phyloP scores from a whole-genome alignment of 2,888 invertebrate genomes.

The Chrysodeixis includens region DNA sequence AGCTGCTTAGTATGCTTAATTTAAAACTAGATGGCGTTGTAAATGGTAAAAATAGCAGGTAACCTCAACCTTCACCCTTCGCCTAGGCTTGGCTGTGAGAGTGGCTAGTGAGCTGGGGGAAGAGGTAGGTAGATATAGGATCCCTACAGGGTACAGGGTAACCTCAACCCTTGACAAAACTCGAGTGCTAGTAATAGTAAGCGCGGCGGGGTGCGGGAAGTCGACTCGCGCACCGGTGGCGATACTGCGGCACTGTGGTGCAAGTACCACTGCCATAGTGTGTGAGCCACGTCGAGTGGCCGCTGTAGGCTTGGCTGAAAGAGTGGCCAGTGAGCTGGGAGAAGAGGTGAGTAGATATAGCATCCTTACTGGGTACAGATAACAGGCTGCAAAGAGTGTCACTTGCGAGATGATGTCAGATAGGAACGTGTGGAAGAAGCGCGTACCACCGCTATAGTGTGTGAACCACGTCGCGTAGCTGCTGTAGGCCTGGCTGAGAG shows the following conservation, averaged over 20 bases:
- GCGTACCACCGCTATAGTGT: constrained; percentile 89
- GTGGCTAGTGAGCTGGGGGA: too few relatives aligned
- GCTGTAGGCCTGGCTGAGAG: constrained; percentile 91
- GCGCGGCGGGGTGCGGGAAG: constrained; percentile 88
- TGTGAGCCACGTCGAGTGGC: constrained; percentile 92
- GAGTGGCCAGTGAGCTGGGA: constrained; percentile 90
- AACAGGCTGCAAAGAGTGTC: too few relatives aligned
- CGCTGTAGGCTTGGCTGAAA: constrained; percentile 91
- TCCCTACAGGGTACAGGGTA: constrained; percentile 79
- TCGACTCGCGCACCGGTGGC: constrained; percentile 92
- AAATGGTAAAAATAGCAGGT: too few relatives aligned
- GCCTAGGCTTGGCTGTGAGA: too few relatives aligned
- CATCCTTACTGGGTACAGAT: too few relatives aligned
- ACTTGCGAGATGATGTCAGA: too few relatives aligned
- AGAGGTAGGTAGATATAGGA: too few relatives aligned
- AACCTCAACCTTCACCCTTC: too few relatives aligned
- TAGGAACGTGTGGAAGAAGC: too few relatives aligned
- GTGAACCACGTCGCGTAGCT: constrained; percentile 92
- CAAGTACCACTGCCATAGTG: constrained; percentile 89
- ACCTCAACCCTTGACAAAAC: constrained; percentile 83
- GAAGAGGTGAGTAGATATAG: constrained; percentile 83
- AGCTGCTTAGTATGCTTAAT: too few relatives aligned
- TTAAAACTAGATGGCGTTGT: too few relatives aligned
- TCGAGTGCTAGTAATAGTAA: constrained; percentile 90
- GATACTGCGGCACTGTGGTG: constrained; percentile 78